Percentiles rank a stretch among this genome's conserved stretches.
Conservation (phyloP, 2,113 vertebrate genomes). For the Etheostoma cragini region DNA sequence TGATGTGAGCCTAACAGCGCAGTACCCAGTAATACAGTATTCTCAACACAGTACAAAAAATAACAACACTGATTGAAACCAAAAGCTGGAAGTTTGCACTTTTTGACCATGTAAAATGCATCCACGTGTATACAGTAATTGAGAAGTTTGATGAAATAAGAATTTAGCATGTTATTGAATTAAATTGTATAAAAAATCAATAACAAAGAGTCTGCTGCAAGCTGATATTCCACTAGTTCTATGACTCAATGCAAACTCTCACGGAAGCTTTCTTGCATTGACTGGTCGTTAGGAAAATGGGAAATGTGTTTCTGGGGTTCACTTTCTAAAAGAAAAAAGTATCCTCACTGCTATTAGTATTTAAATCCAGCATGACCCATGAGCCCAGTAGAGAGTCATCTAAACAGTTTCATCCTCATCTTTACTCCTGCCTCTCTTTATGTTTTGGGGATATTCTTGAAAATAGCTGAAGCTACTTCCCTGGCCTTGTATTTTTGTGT, state of each 20-base stretch:
- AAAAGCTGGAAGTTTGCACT: background rate
- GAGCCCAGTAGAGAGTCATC: background rate
- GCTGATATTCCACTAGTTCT: background rate
- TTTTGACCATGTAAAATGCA: background rate
- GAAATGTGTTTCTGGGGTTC: background rate
- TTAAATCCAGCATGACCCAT: no score
- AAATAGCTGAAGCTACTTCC: no score
- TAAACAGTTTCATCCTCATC: slow-evolving; percentile 23
- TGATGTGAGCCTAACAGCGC: background rate
- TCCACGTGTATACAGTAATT: background rate
- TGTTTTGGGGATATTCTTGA: background rate
- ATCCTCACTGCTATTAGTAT: no score
- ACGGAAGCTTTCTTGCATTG: background rate
- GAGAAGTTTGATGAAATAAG: background rate
- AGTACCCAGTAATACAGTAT: background rate
- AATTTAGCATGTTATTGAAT: background rate
- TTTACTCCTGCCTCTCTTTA: background rate
- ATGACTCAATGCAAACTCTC: background rate
- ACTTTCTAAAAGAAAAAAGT: background rate
- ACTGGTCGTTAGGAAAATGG: background rate
- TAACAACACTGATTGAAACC: background rate
- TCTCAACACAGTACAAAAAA: background rate
- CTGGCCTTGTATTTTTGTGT: background rate
- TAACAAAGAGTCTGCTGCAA: background rate
- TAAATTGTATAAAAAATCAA: background rate